Conservation (phyloP, 1,140 invertebrate species). For the Brachionus sp. region DNA sequence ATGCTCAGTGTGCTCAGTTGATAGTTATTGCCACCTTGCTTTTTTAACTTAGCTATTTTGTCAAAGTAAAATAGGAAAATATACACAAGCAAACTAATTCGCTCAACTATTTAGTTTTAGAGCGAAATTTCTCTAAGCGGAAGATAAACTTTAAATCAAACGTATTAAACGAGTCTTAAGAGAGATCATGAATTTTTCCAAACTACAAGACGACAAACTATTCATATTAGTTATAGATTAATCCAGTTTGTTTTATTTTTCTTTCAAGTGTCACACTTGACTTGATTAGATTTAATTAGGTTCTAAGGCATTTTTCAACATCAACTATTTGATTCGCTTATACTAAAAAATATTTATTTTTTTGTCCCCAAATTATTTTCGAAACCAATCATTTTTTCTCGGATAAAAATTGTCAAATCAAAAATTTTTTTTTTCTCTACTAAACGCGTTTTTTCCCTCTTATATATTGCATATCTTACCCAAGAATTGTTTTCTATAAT, state of each 20-base stretch:
- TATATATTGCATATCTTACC: conserved; percentile 14
- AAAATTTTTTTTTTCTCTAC: not conserved
- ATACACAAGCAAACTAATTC: not conserved
- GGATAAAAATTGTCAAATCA: conserved; percentile 11
- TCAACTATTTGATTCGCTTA: not conserved
- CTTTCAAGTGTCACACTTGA: conserved; percentile 44
- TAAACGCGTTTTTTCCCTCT: not conserved
- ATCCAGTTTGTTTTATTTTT: conserved; percentile 27
- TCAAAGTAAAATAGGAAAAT: not conserved
- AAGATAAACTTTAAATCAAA: conserved; percentile 18
- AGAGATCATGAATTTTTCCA: conserved; percentile 25
- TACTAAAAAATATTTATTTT: not conserved
- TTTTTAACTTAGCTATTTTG: not conserved
- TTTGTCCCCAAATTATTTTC: not conserved
- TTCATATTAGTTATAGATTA: conserved; percentile 40
- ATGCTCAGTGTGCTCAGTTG: not conserved
- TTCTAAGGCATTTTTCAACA: conserved; percentile 6
- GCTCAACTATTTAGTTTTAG: not conserved
- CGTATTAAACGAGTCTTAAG: conserved; percentile 25
- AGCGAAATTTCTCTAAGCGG: not conserved
- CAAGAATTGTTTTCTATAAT: not conserved
- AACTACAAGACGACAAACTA: conserved; percentile 5
- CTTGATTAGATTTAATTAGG: conserved; percentile 43
- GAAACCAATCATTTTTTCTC: not conserved
- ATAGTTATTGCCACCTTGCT: not conserved